Conservation (phyloP, 2,113 vertebrate species). For the Carettochelys insculpta region DNA sequence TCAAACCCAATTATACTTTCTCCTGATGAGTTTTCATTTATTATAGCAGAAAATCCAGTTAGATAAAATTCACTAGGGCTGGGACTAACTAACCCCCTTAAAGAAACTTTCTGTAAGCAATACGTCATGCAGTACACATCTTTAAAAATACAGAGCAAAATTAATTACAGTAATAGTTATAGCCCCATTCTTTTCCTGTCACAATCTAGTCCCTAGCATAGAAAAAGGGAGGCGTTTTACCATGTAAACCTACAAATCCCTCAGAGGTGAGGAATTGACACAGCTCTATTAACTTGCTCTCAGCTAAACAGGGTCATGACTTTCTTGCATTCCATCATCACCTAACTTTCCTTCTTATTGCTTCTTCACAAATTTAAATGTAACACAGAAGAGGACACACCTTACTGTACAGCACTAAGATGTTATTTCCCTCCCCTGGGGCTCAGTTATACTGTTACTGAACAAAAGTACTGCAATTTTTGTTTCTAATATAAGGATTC, state of each 20-base stretch:
- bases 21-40: conserved; percentile 53
- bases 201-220: not conserved
- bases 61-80: not conserved
- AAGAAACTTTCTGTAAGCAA: not conserved
- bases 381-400: not conserved
- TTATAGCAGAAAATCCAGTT: conserved; percentile 12
- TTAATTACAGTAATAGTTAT: not conserved
- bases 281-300: not conserved
- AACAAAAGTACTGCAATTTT: too few species aligned
- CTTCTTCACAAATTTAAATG: not conserved
- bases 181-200: not conserved
- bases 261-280: not conserved
- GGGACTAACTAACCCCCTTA: not conserved
- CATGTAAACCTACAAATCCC: not conserved
- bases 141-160: not conserved
- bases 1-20: conserved; percentile 37
- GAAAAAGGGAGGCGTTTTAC: not conserved
- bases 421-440: not conserved
- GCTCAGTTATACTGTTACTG: too few species aligned
- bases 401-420: not conserved
- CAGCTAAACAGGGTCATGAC: not conserved
- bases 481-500: not conserved
- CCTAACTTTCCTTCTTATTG: not conserved
- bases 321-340: not conserved
- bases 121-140: not conserved